Evolutionary conservation across 1,140 invertebrate genomes (phyloP), one percentile per base, ranked within the genome.

Genomic region (Drosophila busckii): DNA sequence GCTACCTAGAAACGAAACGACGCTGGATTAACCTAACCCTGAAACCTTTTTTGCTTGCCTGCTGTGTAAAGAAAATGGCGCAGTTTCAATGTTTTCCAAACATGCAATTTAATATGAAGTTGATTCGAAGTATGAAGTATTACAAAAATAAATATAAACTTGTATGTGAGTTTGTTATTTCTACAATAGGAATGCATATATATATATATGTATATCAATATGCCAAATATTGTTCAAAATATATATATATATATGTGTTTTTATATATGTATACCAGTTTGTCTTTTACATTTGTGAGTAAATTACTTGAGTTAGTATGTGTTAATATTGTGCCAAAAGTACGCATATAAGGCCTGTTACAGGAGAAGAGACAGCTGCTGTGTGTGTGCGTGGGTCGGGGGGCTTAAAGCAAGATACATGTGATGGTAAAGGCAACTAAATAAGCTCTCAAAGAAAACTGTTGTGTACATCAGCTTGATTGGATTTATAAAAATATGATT

Each of bases 81-180:
- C 29, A 52, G 49, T 28, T 22, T 29, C n/a, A 19, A 8, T 31
- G 17, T 28, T 70, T 48, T 45, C 34, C 46, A 31, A 75, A 73
- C 52, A 82, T 73, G 75, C 75, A 65, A 61, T 82, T 80, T 80
- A 73, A 82, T 80, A 50, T 67, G 34, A 62, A 55, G 49, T 56
- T 53, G 64, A 53, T 82, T 58, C 55, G 37, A 42, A 60, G 48
- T 67, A 52, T 59, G 54, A 65, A 56, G 54, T 32, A 66, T 75
- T 82, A 82, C 53, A 82, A 82, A 82, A 82, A 82, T 82, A 82
- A 82, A 82, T 82, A 73, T 82, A 82, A 82, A 82, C 75, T 82
- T 82, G 75, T 82, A 82, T 60, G 56, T 73, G 68, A 68, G 73
- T 78, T 80, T 68, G 73, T 78, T 73, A 68, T 54, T 61, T 68